A percentile compares a stretch with the other conserved stretches of the same genome.
Conservation (phyloP, 2,797 vertebrate species). For the Gobio occitaniae region DNA sequence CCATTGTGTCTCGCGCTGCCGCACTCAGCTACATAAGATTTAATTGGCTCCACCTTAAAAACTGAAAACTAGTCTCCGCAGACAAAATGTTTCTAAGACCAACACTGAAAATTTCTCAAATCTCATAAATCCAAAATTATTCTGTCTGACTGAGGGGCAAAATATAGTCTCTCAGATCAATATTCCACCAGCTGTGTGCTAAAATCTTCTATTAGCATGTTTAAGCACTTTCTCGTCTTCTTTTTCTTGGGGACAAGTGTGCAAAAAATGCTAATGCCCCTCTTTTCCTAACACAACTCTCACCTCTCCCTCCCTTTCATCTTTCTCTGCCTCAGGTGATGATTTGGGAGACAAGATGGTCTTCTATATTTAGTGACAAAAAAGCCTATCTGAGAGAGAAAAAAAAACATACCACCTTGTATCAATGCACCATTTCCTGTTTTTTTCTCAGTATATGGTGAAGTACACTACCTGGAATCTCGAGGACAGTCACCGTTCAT, state of each 20-base stretch:
- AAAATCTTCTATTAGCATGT: slow-evolving; percentile 28
- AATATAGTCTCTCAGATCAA: slow-evolving; percentile 48
- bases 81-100: slow-evolving; percentile 20
- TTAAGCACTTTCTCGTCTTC: slow-evolving; percentile 50
- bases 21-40: background rate
- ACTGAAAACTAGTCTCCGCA: background rate
- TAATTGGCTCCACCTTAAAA: slow-evolving; percentile 3
- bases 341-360: slow-evolving; percentile 30
- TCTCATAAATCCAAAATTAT: slow-evolving; percentile 22
- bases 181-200: slow-evolving; percentile 39
- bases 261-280: slow-evolving; percentile 66
- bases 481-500: background rate
- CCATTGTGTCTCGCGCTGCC: no score
- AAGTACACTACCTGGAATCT: slow-evolving; percentile 14
- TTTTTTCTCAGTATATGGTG: background rate
- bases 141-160: slow-evolving; percentile 22
- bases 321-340: slow-evolving; percentile 56
- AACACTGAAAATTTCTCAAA: background rate
- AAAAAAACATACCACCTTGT: background rate
- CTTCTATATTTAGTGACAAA: slow-evolving; percentile 20
- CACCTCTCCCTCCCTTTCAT: slow-evolving; percentile 31
- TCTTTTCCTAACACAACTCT: slow-evolving; percentile 27
- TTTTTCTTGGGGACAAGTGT: slow-evolving; percentile 58
- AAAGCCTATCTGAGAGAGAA: background rate
- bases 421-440: background rate